Base-by-base conservation (phyloP, 1,140 invertebrate genomes). In the Heliconius himera region DNA sequence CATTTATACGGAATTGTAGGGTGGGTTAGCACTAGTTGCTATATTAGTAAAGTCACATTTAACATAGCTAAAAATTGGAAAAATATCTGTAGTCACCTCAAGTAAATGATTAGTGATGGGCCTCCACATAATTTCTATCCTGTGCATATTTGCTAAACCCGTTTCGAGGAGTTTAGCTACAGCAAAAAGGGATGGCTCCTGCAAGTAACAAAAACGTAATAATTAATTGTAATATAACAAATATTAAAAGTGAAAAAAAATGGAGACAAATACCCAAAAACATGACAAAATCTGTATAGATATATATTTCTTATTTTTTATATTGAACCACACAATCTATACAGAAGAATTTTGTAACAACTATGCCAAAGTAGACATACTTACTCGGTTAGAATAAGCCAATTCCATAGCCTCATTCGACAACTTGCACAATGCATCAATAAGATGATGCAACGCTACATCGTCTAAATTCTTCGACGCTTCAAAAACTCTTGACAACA, bases 341-440 rank as follows among this genome's bases (percentile, higher is more conserved):
- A 51, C 5, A 51, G 18, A 51, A 18, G 0, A 51, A 51, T 20
- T 51, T 20, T 6, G 41, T 36, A 36, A 46, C 41, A 46, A 20
- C 49, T 20, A 20, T 20, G 5, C 49, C 6, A 51, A 51, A 51
- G 18, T 51, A 51, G 18, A 51, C 5, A 8, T 11, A 82, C 94
- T 95, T 93, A 98, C 97, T 88, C 98, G 96, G 94, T 99, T 99
- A 18, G 98, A 97, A 95, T 98, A 99, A 0, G 98, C 98, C 38
- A 99, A 95, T 88, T 99, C 99, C 98, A 99, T 99, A 29, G 99
- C 98, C 94, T 99, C 99, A 82, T 98, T 97, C 2, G 98, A 99
- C 8, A 99, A 95, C 94, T 99, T 99, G 89, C 99, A 99, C 0
- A 99, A 95, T 8, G 99, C 99, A 94, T 99, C 99, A 75, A 99